Conservation (phyloP, 2,113 vertebrate species). For the Chionodraco myersi region DNA sequence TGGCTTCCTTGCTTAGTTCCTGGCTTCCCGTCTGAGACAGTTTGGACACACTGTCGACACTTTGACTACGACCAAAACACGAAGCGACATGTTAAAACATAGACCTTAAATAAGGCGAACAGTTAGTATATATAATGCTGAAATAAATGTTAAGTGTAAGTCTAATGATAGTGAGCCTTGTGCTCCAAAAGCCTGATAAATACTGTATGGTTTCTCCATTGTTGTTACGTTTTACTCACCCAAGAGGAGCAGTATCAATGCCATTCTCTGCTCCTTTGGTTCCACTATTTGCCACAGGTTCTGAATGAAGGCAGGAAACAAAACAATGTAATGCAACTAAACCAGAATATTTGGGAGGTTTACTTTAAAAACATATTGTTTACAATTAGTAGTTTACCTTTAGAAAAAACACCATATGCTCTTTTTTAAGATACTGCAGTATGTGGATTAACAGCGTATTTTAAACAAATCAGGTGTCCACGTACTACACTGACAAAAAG, state of each 20-base stretch:
- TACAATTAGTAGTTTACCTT: too few species aligned
- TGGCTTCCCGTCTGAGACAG: conserved; percentile 9
- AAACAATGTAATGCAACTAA: background rate
- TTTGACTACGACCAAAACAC: conserved; percentile 66
- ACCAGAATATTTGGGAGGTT: too few species aligned
- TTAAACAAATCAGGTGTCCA: too few species aligned
- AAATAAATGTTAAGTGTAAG: background rate
- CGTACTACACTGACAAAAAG: too few species aligned
- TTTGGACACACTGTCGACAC: conserved; percentile 50
- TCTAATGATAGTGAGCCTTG: background rate
- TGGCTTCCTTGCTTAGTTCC: conserved; percentile 49
- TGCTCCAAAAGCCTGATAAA: background rate
- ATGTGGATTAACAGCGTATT: too few species aligned
- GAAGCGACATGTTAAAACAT: background rate
- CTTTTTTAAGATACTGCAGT: too few species aligned
- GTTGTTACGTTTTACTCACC: conserved; percentile 63
- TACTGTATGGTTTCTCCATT: background rate
- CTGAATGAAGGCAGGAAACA: conserved; percentile 48
- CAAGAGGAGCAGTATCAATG: conserved; percentile 53
- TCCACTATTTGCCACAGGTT: conserved; percentile 76
- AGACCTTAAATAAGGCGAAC: background rate
- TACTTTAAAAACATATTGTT: too few species aligned
- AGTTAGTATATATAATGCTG: too few species aligned
- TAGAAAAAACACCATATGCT: too few species aligned
- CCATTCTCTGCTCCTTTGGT: conserved; percentile 86